Evolutionary conservation across 1,140 invertebrate genomes (phyloP).

Genomic region (Ceratosolen solmsi): DNA sequence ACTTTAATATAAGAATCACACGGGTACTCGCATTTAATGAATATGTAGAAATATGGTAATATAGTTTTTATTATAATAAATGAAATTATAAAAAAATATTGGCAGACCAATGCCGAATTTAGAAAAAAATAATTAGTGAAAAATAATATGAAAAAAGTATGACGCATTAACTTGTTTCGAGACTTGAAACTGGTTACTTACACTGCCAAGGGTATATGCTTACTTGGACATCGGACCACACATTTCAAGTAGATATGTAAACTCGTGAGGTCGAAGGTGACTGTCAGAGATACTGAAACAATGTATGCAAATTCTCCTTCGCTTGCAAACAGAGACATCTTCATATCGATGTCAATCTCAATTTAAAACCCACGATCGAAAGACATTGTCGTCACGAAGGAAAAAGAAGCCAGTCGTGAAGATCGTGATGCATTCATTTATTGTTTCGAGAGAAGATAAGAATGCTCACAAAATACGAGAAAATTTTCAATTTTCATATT

Average conservation of each 20-base stretch:
- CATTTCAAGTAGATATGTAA: constrained; percentile 20
- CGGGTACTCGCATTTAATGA: no score
- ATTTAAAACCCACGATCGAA: constrained; percentile 57
- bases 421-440: constrained; percentile 43
- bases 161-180: background rate
- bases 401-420: constrained; percentile 37
- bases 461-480: constrained; percentile 1
- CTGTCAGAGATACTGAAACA: constrained; percentile 60
- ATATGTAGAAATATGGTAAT: no score
- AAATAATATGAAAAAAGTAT: background rate
- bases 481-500: background rate
- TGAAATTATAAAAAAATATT: no score
- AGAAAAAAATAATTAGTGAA: background rate
- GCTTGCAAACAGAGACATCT: constrained; percentile 57
- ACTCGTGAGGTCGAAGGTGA: constrained; percentile 58
- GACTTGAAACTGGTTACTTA: background rate
- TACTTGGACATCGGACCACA: background rate
- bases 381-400: constrained; percentile 19
- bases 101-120: background rate
- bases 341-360: constrained; percentile 61
- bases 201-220: background rate
- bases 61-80: no score
- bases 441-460: constrained; percentile 27
- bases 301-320: constrained; percentile 55
- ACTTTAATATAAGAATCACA: no score